These are phyloP conservation scores for Enhydra lutris DNA, from an alignment of 2,113 vertebrate genomes.

Conservation along the genomic window DNA sequence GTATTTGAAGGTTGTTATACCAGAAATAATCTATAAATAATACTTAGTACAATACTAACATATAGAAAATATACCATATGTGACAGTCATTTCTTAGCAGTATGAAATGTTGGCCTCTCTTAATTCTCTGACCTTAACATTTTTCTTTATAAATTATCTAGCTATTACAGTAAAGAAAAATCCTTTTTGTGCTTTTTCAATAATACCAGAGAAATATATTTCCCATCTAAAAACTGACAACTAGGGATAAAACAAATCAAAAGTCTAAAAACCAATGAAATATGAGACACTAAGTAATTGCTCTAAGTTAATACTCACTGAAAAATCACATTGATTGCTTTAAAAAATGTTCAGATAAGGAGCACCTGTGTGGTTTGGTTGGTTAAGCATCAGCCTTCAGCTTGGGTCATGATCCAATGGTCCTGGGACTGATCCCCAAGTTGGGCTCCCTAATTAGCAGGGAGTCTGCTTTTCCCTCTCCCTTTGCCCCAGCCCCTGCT, in stretches of 20 bases:
- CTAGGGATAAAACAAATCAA: background rate
- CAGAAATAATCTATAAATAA: background rate
- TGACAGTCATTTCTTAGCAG: background rate
- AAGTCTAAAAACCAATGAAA: slow-evolving; percentile 11
- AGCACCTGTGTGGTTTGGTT: background rate
- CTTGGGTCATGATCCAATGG: background rate
- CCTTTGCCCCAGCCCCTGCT: background rate
- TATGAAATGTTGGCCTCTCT: background rate
- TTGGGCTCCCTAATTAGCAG: background rate
- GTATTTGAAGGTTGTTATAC: background rate
- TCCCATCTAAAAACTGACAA: background rate
- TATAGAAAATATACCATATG: background rate
- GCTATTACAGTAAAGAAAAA: background rate
- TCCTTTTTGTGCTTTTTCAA: background rate
- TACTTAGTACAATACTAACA: background rate
- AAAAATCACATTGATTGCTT: background rate
- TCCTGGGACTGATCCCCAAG: background rate
- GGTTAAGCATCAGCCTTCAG: background rate
- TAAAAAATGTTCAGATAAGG: slow-evolving; percentile 4
- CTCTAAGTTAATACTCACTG: background rate
- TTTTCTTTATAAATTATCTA: slow-evolving; percentile 34
- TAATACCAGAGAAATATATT: background rate
- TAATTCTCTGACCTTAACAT: background rate
- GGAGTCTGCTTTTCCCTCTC: background rate
- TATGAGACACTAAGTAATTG: background rate